These are phyloP conservation scores for Hymenopus coronatus DNA, from an alignment of 2,888 invertebrate genomes.

Conservation along the genomic window DNA sequence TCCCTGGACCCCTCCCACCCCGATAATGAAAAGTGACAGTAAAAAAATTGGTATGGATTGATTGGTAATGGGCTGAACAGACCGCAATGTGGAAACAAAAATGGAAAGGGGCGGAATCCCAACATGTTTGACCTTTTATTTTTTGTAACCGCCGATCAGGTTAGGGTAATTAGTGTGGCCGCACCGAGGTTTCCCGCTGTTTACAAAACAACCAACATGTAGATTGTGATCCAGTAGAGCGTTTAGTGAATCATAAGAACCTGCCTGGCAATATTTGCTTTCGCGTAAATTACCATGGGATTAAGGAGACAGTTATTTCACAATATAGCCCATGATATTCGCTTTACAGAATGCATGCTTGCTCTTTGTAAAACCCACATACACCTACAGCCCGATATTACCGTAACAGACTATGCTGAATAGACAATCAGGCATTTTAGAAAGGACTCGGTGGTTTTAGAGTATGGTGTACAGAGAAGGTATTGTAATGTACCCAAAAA, in stretches of 20 bases:
- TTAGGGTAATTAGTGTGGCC: neutral
- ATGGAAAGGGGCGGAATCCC: neutral
- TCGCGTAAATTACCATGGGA: neutral
- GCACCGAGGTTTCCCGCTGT: neutral
- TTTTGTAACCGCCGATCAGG: neutral
- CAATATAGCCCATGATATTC: too few relatives aligned
- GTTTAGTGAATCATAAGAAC: neutral
- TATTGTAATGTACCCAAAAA: too few relatives aligned
- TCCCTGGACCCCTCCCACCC: neutral
- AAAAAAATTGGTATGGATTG: constrained; percentile 2
- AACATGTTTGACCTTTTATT: neutral
- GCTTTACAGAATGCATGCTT: too few relatives aligned
- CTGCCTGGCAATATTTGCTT: too few relatives aligned
- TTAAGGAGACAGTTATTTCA: neutral
- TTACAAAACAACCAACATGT: neutral
- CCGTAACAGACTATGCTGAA: neutral
- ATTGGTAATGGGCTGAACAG: constrained; percentile 14
- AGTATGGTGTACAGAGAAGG: too few relatives aligned
- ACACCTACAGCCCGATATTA: neutral
- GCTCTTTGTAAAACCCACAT: neutral
- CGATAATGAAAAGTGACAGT: constrained; percentile 18
- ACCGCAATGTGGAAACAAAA: neutral
- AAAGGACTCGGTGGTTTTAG: too few relatives aligned
- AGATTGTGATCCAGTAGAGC: neutral
- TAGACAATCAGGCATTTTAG: neutral